phyloP scores from a whole-genome alignment of 2,797 vertebrate genomes.

The Phataginus tricuspis region DNA sequence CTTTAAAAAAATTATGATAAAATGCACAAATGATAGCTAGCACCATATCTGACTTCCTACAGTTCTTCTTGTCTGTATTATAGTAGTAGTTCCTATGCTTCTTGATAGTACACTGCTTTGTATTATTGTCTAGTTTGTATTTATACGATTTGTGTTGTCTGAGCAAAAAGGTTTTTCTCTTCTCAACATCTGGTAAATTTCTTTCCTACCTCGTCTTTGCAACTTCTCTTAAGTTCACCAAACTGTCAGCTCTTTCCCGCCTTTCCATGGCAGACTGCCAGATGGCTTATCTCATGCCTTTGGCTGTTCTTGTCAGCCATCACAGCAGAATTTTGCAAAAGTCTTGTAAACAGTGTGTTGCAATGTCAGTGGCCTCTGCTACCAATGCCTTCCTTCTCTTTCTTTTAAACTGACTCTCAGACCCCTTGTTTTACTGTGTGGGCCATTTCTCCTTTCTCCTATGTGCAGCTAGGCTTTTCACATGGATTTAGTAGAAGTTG shows the following conservation, averaged over 20 bases:
- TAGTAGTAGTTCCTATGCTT: background rate
- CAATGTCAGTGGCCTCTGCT: background rate
- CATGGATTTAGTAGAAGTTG: background rate
- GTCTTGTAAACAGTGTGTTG: slow-evolving; percentile 30
- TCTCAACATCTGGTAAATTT: slow-evolving; percentile 59
- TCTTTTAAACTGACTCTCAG: slow-evolving; percentile 5
- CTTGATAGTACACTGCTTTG: background rate
- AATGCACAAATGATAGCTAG: background rate
- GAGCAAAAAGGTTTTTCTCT: slow-evolving; percentile 28
- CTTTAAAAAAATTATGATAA: background rate
- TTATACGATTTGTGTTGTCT: slow-evolving; percentile 41
- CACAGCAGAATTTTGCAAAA: slow-evolving; percentile 52
- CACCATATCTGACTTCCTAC: background rate
- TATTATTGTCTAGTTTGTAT: slow-evolving; percentile 26
- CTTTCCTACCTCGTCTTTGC: background rate
- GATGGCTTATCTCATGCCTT: slow-evolving; percentile 27
- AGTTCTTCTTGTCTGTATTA: background rate
- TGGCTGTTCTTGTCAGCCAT: background rate
- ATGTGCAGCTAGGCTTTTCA: background rate
- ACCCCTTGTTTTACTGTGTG: background rate
- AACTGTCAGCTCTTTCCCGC: background rate
- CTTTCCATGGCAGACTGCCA: slow-evolving; percentile 20
- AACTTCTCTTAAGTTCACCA: slow-evolving; percentile 55
- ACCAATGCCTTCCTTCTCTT: background rate
- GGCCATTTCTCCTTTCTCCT: background rate